Conservation (phyloP, 2,797 vertebrate species). For the Amphiprion clarkii region DNA sequence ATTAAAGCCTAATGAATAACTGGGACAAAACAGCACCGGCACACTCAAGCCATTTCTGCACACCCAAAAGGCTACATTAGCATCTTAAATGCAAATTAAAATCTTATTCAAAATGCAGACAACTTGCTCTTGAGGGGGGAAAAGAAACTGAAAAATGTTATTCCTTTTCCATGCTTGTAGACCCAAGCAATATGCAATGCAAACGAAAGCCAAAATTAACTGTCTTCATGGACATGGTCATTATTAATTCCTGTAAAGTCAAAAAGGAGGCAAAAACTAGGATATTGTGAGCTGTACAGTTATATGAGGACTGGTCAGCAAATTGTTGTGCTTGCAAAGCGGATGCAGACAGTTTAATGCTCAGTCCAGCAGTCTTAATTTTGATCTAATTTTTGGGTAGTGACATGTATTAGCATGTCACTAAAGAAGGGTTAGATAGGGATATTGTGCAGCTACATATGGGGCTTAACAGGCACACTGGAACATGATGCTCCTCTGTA, state of each 20-base stretch:
- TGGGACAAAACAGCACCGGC: constrained; percentile 62
- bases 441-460: constrained; percentile 59
- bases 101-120: constrained; percentile 69
- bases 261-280: background rate
- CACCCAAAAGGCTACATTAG: constrained; percentile 82
- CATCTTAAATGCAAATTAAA: constrained; percentile 82
- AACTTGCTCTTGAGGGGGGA: constrained; percentile 9
- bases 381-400: constrained; percentile 38
- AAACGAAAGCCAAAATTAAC: constrained; percentile 20
- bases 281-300: background rate
- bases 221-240: background rate
- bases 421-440: constrained; percentile 37
- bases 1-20: constrained; percentile 79
- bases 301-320: background rate
- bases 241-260: constrained; percentile 19
- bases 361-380: constrained; percentile 36
- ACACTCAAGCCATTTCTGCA: constrained; percentile 54
- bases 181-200: constrained; percentile 10
- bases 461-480: constrained; percentile 48
- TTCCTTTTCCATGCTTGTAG: constrained; percentile 7
- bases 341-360: constrained; percentile 14
- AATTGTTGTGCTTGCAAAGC: constrained; percentile 14
- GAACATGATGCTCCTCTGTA: constrained; percentile 48
- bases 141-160: background rate
- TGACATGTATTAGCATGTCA: constrained; percentile 38